Conservation (phyloP, 2,888 invertebrate species). For the Lasioglossum oenotherae region DNA sequence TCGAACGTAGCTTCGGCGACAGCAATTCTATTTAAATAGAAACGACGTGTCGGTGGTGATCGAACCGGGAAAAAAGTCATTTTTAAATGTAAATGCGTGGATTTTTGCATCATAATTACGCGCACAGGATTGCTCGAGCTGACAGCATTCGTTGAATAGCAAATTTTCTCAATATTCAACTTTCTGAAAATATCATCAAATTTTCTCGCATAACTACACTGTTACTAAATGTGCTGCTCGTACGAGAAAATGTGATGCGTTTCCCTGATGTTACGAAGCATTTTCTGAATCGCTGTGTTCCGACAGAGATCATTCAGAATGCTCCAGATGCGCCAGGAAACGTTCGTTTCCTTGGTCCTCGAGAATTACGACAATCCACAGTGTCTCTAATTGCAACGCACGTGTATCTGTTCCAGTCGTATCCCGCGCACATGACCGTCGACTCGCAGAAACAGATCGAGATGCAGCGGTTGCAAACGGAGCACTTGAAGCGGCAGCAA, state of each 20-base stretch:
- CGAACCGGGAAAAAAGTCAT: not conserved
- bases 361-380: not conserved
- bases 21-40: not conserved
- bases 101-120: not conserved
- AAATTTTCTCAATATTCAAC: too few relatives aligned
- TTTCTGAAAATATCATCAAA: not conserved
- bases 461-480: conserved; percentile 89
- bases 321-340: not conserved
- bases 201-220: too few relatives aligned
- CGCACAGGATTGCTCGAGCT: not conserved
- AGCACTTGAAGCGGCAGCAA: conserved; percentile 87
- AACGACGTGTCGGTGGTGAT: not conserved
- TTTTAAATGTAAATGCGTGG: not conserved
- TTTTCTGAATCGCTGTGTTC: not conserved
- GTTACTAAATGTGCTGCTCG: not conserved
- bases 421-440: conserved; percentile 84
- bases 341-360: not conserved
- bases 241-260: not conserved
- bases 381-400: conserved; percentile 61
- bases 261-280: not conserved
- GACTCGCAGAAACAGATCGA: conserved; percentile 89
- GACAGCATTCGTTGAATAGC: not conserved
- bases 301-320: not conserved
- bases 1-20: not conserved
- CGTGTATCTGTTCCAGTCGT: conserved; percentile 77